Evolutionary conservation across 2,888 invertebrate genomes (phyloP).

Genomic region (Macroteleia sp.): DNA sequence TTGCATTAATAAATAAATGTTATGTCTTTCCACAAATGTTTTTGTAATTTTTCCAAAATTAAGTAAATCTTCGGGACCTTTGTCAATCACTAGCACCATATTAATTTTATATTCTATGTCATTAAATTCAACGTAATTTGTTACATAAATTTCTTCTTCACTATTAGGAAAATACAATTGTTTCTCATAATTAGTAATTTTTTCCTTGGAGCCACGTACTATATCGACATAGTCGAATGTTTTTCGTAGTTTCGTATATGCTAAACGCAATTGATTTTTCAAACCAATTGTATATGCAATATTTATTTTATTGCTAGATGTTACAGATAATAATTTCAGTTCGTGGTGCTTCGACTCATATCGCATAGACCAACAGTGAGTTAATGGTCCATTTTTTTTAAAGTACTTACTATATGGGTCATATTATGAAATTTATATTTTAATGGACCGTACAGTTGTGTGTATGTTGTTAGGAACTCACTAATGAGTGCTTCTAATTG

Average conservation of each 20-base stretch:
- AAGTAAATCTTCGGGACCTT: conserved; percentile 1
- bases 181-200: conserved; percentile 2
- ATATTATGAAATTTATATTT: conserved; percentile 24
- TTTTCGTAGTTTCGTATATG: conserved; percentile 1
- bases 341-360: conserved; percentile 20
- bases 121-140: neutral
- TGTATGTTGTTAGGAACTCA: conserved; percentile 3
- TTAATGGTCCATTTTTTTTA: conserved; percentile 4
- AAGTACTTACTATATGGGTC: conserved; percentile 5
- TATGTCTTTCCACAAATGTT: conserved; percentile 4
- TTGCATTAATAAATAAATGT: conserved; percentile 12
- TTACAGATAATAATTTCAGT: conserved; percentile 1
- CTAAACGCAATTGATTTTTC: conserved; percentile 4
- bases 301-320: conserved; percentile 9
- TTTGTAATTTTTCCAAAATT: conserved; percentile 16
- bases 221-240: neutral
- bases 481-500: neutral
- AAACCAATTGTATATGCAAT: conserved; percentile 1
- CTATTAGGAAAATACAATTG: conserved; percentile 10
- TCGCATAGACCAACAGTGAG: conserved; percentile 5
- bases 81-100: neutral
- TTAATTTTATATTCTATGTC: conserved; percentile 4
- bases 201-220: neutral
- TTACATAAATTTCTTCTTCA: conserved; percentile 2
- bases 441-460: neutral